Base-by-base conservation (phyloP, 2,888 invertebrate species). In the Trichogramma dendrolimi region DNA sequence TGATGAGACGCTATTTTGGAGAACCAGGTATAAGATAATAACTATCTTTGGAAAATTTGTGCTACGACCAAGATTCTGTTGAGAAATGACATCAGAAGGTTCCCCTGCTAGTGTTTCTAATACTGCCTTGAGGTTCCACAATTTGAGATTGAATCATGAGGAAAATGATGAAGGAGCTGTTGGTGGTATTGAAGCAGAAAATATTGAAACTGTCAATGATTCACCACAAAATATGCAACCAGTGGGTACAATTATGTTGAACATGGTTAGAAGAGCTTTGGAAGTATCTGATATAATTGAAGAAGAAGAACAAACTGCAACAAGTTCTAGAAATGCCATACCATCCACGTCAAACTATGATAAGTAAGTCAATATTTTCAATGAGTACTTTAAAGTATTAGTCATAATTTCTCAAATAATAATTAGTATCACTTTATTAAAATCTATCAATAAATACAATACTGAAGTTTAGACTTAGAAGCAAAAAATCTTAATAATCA, bases 51-150 rank as follows among this genome's bases (percentile, higher is more conserved):
- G 27, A 27, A 27, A 27, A 27, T 27, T 27, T 27, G 27, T 27
- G 27, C 27, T 27, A 3, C 27, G 2, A 27, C 48, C 7, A 48
- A 10, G 57, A 7, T 10, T 66, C 8, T 57, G 57, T 43, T 59
- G 51, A 10, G 73, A 73, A 68, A 77, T 77, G 76, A 74, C 77
- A 58, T 71, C 73, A 51, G 71, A 75, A 56, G 57, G 68, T 62
- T 61, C 71, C 50, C 65, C 68, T 46, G 74, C 71, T 44, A 74
- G 72, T 58, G 68, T 69, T 51, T 67, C 71, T 43, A 72, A 71
- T 61, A 68, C 68, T 54, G 65, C 67, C 55, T 42, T 58, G 46
- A 71, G 75, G 58, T 58, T 75, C 39, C 68, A 71, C 27, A 71
- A 72, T 55, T 63, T 75, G 6, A 67, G 73, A 38, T 40, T 75